Evolutionary conservation across 2,888 invertebrate genomes (phyloP).

Genomic region (Petrolisthes manimaculis): DNA sequence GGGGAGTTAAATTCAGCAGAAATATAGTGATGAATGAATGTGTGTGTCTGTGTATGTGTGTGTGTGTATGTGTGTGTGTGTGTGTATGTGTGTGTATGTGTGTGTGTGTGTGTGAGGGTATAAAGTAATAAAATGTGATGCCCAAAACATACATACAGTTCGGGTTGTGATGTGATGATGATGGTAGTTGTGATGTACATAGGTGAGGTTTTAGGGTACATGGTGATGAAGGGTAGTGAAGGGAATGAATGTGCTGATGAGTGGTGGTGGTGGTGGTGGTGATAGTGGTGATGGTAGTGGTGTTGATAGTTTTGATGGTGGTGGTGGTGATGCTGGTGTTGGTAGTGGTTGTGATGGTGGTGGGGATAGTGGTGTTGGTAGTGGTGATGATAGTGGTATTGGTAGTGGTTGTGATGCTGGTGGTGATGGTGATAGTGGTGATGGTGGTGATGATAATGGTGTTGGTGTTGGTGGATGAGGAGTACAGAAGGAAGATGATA

Average conservation of each 20-base stretch:
- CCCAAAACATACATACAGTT: too few species aligned
- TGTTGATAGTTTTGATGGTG: neutral
- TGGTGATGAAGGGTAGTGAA: neutral
- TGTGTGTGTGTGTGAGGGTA: neutral
- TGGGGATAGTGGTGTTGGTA: neutral
- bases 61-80: neutral
- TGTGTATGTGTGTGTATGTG: neutral
- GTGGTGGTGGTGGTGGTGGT: too few species aligned
- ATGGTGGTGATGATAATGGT: neutral
- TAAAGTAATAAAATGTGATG: too few species aligned
- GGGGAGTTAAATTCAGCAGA: neutral
- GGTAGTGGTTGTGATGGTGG: neutral
- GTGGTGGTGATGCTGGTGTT: neutral
- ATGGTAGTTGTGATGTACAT: too few species aligned
- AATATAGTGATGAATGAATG: neutral
- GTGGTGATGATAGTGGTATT: neutral
- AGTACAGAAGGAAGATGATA: neutral
- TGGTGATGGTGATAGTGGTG: neutral
- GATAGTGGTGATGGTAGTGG: too few species aligned
- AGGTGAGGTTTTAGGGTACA: too few species aligned
- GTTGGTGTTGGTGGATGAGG: neutral
- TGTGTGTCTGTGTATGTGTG: constrained; percentile 1
- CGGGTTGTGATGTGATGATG: neutral
- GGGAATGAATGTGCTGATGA: neutral
- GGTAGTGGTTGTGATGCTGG: neutral